These are phyloP conservation scores for Drosophila malerkotliana DNA, from an alignment of 1,140 invertebrate genomes.

Conservation along the genomic window DNA sequence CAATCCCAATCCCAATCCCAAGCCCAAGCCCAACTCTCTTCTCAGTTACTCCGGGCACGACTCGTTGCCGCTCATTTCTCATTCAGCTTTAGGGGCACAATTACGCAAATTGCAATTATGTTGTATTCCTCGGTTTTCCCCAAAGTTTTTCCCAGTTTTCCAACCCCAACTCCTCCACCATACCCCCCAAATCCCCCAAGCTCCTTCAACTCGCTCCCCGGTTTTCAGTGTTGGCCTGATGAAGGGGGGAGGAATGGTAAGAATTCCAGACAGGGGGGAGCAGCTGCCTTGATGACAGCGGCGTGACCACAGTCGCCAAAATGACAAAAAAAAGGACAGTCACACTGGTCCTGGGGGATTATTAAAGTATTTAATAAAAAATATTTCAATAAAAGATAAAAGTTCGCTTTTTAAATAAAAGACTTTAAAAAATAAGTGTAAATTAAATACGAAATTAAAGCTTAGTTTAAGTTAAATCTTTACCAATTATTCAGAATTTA, in stretches of 20 bases:
- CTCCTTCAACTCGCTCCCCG: neutral
- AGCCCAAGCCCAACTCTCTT: constrained; percentile 21
- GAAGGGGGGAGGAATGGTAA: constrained; percentile 4
- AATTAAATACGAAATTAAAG: no score
- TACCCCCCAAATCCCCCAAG: neutral
- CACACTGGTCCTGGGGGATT: constrained; percentile 19
- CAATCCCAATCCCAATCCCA: constrained; percentile 6
- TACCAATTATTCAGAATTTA: neutral
- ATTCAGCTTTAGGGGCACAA: constrained; percentile 72
- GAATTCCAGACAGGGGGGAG: constrained; percentile 16
- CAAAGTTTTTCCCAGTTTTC: constrained; percentile 44
- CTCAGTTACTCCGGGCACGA: constrained; percentile 54
- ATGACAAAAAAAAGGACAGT: constrained; percentile 12
- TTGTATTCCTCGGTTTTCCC: constrained; percentile 62
- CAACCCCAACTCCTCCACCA: neutral
- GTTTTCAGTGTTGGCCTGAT: constrained; percentile 24
- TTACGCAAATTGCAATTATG: constrained; percentile 75
- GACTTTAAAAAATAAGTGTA: no score
- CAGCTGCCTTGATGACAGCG: constrained; percentile 52
- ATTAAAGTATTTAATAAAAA: neutral
- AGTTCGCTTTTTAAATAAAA: neutral
- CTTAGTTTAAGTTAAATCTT: neutral
- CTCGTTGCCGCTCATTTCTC: constrained; percentile 63
- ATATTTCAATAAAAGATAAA: neutral
- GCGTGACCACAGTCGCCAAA: constrained; percentile 61